Conservation (phyloP, 2,888 invertebrate species). For the Emesis russula region DNA sequence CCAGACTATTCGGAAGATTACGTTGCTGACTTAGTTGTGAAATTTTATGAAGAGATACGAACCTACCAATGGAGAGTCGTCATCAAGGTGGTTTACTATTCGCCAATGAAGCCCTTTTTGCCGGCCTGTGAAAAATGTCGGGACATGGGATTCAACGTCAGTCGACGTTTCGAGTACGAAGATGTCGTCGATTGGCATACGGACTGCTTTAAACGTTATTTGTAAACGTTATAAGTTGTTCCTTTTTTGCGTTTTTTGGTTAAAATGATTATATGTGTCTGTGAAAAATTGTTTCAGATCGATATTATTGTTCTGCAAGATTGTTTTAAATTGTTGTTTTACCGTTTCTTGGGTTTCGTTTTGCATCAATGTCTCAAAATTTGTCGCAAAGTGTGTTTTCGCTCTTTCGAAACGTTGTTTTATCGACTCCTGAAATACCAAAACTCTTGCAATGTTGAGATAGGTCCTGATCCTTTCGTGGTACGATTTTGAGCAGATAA, state of each 20-base stretch:
- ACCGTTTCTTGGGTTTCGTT: not conserved
- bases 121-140: not conserved
- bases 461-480: constrained; percentile 17
- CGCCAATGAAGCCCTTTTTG: constrained; percentile 8
- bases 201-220: not conserved
- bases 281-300: constrained; percentile 20
- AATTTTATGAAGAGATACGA: not conserved
- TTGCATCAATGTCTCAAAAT: constrained; percentile 22
- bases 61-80: not conserved
- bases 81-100: not conserved
- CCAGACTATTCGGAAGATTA: constrained; percentile 10
- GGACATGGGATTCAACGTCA: not conserved
- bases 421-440: constrained; percentile 34
- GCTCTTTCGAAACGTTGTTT: constrained; percentile 37
- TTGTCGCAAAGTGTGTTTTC: constrained; percentile 23
- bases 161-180: constrained; percentile 1
- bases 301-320: constrained; percentile 26
- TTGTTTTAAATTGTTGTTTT: constrained; percentile 20
- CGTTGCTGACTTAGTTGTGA: not conserved
- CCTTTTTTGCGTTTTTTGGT: constrained; percentile 47
- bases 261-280: constrained; percentile 20
- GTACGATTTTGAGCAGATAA: constrained; percentile 19
- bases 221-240: constrained; percentile 57
- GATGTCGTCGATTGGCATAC: not conserved
- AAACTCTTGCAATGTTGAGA: constrained; percentile 2